phyloP scores from a whole-genome alignment of 1,140 invertebrate genomes.

The Danaus plexippus region DNA sequence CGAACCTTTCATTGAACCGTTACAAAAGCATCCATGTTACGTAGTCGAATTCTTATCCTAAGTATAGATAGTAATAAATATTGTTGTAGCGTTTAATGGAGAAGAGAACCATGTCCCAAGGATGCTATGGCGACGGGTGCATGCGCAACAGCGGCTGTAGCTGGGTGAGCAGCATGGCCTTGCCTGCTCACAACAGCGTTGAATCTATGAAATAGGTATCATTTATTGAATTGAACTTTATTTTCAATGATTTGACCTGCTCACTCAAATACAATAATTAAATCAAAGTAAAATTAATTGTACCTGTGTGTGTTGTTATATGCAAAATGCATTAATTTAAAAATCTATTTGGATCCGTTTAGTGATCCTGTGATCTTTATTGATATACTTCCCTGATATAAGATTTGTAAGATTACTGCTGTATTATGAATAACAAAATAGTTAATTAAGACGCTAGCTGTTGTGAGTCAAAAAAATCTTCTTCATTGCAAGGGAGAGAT shows the following conservation, averaged over 20 bases:
- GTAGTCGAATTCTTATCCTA: slow-evolving; percentile 53
- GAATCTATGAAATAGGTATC: slow-evolving; percentile 43
- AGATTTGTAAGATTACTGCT: no score
- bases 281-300: no score
- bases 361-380: not conserved
- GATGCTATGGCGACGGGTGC: slow-evolving; percentile 38
- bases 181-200: slow-evolving; percentile 68
- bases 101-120: slow-evolving; percentile 35
- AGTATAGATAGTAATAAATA: slow-evolving; percentile 49
- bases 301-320: not conserved
- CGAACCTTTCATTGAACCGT: slow-evolving; percentile 31
- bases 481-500: no score
- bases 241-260: no score
- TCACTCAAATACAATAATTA: no score
- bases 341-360: not conserved
- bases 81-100: slow-evolving; percentile 39
- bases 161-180: slow-evolving; percentile 58
- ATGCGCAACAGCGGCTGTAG: slow-evolving; percentile 35
- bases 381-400: not conserved
- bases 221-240: no score
- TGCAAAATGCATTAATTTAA: not conserved
- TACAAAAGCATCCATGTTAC: slow-evolving; percentile 39
- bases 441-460: no score
- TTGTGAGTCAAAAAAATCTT: no score
- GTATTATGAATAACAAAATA: no score